A percentile compares a stretch with the other conserved stretches of the same genome.
Conservation (phyloP, 2,888 invertebrate species). For the Rhamphomyia laevipes region DNA sequence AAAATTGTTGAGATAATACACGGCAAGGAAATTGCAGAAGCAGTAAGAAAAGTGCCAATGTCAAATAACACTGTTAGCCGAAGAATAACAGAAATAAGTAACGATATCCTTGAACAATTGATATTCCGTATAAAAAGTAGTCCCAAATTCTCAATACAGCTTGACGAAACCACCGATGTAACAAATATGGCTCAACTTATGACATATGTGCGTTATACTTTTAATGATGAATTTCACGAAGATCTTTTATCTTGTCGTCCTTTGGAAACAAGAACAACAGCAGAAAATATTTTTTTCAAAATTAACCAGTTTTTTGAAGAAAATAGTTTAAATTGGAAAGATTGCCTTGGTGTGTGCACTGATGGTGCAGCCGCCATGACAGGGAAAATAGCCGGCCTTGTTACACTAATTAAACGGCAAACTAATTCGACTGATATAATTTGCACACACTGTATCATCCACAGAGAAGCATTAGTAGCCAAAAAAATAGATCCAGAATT, state of each 20-base stretch:
- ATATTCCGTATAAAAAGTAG: not conserved
- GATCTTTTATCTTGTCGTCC: not conserved
- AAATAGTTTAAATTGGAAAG: not conserved
- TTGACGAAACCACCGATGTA: not conserved
- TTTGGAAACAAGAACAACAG: not conserved
- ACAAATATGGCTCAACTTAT: not conserved
- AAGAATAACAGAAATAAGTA: not conserved
- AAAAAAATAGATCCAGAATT: not conserved
- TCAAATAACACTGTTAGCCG: not conserved
- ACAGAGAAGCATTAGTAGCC: constrained; percentile 1
- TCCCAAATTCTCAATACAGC: not conserved
- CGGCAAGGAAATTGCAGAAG: not conserved
- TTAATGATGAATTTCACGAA: not conserved
- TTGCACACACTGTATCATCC: constrained; percentile 3
- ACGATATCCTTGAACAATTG: not conserved
- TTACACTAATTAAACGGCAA: not conserved
- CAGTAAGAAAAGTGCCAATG: not conserved
- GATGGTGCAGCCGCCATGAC: not conserved
- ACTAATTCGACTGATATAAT: not conserved
- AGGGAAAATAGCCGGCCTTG: not conserved
- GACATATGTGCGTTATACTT: not conserved
- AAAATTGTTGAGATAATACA: not conserved
- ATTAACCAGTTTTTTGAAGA: not conserved
- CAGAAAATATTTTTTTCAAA: not conserved
- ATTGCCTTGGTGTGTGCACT: not conserved